Evolutionary conservation across 2,888 invertebrate species (phyloP).

Genomic region (Apeira syringaria): DNA sequence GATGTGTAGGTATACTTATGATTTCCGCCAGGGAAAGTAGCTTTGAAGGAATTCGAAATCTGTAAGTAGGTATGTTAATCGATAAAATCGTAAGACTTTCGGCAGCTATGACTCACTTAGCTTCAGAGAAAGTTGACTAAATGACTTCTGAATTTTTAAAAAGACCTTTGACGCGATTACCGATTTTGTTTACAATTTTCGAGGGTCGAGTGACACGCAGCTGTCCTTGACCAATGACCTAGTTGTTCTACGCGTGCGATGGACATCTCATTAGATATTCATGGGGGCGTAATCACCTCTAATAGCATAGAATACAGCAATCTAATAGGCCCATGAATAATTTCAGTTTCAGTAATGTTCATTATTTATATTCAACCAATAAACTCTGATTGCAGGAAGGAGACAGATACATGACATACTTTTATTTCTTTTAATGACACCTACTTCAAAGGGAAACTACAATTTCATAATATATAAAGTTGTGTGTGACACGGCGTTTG

Average conservation of each 20-base stretch:
- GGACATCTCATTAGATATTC: slow-evolving; percentile 45
- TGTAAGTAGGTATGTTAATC: background rate
- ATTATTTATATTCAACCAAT: slow-evolving; percentile 15
- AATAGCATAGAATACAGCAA: slow-evolving; percentile 12
- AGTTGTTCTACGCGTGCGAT: slow-evolving; percentile 12
- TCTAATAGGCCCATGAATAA: slow-evolving; percentile 27
- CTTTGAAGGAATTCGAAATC: background rate
- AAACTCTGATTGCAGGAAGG: background rate
- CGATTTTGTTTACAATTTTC: slow-evolving; percentile 4
- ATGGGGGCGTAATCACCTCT: slow-evolving; percentile 37
- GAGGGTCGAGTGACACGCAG: slow-evolving; percentile 10
- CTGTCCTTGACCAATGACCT: slow-evolving; percentile 29
- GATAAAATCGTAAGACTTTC: background rate
- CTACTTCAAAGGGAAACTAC: too few relatives aligned
- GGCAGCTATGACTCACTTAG: slow-evolving; percentile 4
- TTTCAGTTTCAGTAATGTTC: slow-evolving; percentile 15
- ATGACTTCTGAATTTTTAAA: slow-evolving; percentile 6
- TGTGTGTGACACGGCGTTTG: too few relatives aligned
- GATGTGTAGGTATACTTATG: too few relatives aligned
- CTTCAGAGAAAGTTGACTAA: slow-evolving; percentile 15
- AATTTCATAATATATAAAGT: too few relatives aligned
- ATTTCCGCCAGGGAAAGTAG: background rate
- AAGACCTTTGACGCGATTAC: too few relatives aligned
- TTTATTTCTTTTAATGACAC: too few relatives aligned
- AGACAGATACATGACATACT: too few relatives aligned